Conservation (phyloP, 1,140 invertebrate genomes). For the Drosophila ogumai region DNA sequence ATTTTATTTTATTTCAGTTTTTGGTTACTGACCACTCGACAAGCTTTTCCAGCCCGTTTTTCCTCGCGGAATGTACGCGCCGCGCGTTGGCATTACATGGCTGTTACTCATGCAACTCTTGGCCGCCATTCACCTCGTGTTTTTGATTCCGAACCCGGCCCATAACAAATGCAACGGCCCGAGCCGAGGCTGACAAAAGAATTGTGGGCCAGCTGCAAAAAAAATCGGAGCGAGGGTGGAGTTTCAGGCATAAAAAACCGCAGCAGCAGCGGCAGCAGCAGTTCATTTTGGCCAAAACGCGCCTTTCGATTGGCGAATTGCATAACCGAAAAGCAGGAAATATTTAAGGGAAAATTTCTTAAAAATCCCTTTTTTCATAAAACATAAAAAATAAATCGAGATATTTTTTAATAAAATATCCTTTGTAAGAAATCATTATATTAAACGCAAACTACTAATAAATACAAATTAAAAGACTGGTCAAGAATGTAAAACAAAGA, state of each 20-base stretch:
- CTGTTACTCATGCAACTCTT: constrained; percentile 75
- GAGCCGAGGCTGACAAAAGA: constrained; percentile 49
- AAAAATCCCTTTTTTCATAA: neutral
- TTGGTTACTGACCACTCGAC: constrained; percentile 45
- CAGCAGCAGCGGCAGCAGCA: constrained; percentile 44
- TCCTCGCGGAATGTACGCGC: neutral
- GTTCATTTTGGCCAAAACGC: constrained; percentile 45
- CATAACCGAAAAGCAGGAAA: constrained; percentile 45
- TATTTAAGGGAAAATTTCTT: neutral
- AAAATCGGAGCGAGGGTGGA: constrained; percentile 10
- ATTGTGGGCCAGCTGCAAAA: constrained; percentile 21
- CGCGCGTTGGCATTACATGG: constrained; percentile 62
- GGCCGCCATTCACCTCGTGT: constrained; percentile 48
- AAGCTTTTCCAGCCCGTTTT: constrained; percentile 14
- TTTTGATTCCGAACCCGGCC: constrained; percentile 39
- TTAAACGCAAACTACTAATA: constrained; percentile 14
- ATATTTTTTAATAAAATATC: neutral
- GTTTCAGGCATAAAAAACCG: constrained; percentile 12
- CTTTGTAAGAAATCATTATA: neutral
- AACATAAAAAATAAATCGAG: neutral
- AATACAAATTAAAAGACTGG: constrained; percentile 14
- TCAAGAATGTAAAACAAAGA: constrained; percentile 5
- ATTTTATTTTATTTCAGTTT: constrained; percentile 28
- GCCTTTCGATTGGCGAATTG: constrained; percentile 70
- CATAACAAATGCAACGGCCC: constrained; percentile 39